Evolutionary conservation across 2,888 invertebrate genomes (phyloP).

Genomic region (Ophion costatus): DNA sequence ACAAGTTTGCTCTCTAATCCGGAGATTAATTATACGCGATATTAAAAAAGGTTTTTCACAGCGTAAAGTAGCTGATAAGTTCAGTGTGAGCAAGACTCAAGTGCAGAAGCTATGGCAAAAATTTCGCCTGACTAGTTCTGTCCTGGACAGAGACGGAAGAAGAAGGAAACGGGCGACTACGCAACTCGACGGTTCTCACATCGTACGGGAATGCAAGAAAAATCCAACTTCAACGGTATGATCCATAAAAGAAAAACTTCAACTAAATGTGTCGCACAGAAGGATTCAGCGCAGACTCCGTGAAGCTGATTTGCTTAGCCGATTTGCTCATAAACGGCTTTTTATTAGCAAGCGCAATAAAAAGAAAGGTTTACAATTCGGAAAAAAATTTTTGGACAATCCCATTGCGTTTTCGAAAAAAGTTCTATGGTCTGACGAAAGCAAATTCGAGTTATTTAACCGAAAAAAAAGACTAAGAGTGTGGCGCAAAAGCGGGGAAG

Average conservation of each 20-base stretch:
- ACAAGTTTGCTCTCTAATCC: conserved; percentile 2
- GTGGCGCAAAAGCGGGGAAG: background rate
- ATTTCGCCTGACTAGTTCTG: background rate
- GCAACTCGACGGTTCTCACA: background rate
- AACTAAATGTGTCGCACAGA: background rate
- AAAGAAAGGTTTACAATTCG: background rate
- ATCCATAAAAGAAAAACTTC: background rate
- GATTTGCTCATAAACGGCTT: background rate
- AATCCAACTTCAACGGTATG: background rate
- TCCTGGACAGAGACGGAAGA: conserved; percentile 3
- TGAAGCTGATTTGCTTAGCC: background rate
- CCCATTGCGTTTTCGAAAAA: background rate
- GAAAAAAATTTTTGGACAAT: background rate
- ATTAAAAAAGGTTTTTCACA: conserved; percentile 12
- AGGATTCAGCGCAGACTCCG: background rate
- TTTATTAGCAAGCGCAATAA: background rate
- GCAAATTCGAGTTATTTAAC: background rate
- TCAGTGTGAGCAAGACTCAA: background rate
- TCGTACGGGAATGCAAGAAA: conserved; percentile 14
- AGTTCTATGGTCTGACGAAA: background rate
- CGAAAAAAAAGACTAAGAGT: background rate
- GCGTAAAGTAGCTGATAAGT: background rate
- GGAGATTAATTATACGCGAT: background rate
- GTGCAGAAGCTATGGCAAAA: no score
- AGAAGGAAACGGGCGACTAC: background rate